Conservation (phyloP, 2,888 invertebrate species). For the Bellardia pandia region DNA sequence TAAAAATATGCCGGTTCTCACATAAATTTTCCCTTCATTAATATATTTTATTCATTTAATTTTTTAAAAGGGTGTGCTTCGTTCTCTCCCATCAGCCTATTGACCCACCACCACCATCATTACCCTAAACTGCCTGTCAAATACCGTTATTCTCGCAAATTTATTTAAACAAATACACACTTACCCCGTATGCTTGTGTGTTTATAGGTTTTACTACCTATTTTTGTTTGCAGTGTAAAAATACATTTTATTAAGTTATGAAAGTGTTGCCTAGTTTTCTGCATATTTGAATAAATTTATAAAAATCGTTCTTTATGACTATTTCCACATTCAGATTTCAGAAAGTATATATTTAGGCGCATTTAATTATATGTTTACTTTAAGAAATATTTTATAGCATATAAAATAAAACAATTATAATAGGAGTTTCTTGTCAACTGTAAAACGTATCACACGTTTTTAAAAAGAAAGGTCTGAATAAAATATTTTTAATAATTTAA, state of each 20-base stretch:
- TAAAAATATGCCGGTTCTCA: slow-evolving; percentile 33
- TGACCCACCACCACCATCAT: slow-evolving; percentile 61
- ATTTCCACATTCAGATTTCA: no score
- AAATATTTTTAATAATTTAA: no score
- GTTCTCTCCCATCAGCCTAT: slow-evolving; percentile 18
- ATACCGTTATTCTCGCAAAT: slow-evolving; percentile 55
- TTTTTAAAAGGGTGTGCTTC: slow-evolving; percentile 50
- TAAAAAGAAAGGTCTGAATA: no score
- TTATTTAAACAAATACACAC: slow-evolving; percentile 1
- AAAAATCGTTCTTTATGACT: no score
- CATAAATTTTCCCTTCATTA: slow-evolving; percentile 48
- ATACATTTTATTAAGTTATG: not conserved
- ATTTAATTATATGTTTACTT: no score
- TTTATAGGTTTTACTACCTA: not conserved
- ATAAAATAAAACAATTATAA: no score
- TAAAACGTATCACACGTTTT: no score
- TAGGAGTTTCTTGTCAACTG: no score
- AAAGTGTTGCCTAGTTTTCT: slow-evolving; percentile 4
- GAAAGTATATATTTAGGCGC: no score
- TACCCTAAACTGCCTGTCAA: not conserved
- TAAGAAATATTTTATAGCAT: no score
- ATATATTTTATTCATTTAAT: not conserved
- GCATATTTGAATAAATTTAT: not conserved
- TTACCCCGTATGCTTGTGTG: slow-evolving; percentile 5
- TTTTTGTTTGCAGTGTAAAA: not conserved